Base-by-base conservation (phyloP, 1,140 invertebrate genomes). In the Cotesia chilonis region DNA sequence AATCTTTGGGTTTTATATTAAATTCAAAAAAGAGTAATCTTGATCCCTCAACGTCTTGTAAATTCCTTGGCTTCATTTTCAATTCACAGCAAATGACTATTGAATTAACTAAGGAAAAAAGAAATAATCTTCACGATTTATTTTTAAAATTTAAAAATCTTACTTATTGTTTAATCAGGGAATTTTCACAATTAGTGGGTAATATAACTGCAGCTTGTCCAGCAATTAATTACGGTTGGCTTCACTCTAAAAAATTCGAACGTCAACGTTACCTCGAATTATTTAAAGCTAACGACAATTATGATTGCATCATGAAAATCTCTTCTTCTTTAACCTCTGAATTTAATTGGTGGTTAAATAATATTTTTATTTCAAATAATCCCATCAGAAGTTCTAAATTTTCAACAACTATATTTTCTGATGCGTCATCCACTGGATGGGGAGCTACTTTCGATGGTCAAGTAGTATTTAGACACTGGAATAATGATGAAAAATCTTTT, bases 61-160 rank as follows among this genome's bases (percentile, higher is more conserved):
- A 72, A 73, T 79, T 77, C 74, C 59, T 80, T 69, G 74, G 80
- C 4, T 81, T 81, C 68, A 63, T 76, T 6, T 75, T 17, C 17
- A 17, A 17, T 17, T 17, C 17, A 17, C 17, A 17, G 17, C 17
- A 17, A 17, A 17, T 17, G 17, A 17, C 17, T 17, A 17, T 17
- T 17, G 17, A 17, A 17, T 17, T 17, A 17, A 17, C 17, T 17
- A 17, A 17, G 17, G 17, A 17, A 17, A 17, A 17, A 17, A 17
- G 17, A 17, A 17, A 17, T 17, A 17, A 17, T 17, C 17, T 17
- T 17, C 17, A 17, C 17, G 17, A 17, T 17, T 17, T 17, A 17
- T 17, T 17, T 17, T 17, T 17, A 17, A 17, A 17, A 17, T 17
- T 17, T 17, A 17, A 17, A 17, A 17, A 17, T 17, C 17, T 17